Evolutionary conservation across 2,797 vertebrate species (phyloP).

Genomic region (Euphonia xanthogaster): DNA sequence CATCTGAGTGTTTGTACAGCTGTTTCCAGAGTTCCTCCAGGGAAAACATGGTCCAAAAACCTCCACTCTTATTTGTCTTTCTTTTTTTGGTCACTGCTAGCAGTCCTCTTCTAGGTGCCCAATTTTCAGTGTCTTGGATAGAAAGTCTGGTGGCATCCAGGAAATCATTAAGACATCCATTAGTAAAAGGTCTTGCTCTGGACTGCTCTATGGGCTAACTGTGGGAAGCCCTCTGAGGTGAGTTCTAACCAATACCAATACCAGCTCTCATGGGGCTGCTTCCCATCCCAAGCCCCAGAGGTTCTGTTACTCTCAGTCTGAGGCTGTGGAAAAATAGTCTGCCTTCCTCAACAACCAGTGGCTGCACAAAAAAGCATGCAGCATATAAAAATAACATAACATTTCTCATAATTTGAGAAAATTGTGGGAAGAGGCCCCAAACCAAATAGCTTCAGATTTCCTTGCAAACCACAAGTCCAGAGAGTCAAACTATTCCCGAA

Average conservation of each 20-base stretch:
- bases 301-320: not conserved
- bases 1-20: not conserved
- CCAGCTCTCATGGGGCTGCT: not conserved
- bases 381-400: not conserved
- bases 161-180: not conserved
- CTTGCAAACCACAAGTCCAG: not conserved
- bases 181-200: not conserved
- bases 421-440: not conserved
- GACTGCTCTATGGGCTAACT: not conserved
- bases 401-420: not conserved
- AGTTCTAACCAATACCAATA: accelerated
- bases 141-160: not conserved
- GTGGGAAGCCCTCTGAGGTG: not conserved
- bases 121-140: not conserved
- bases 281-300: not conserved
- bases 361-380: not conserved
- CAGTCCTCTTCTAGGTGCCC: not conserved
- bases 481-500: not conserved
- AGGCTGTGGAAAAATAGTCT: not conserved
- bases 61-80: not conserved
- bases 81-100: not conserved
- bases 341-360: not conserved
- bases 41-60: not conserved
- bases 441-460: constrained; percentile 2
- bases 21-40: not conserved